Evolutionary conservation across 2,797 vertebrate species (phyloP), one percentile per base, ranked within the genome.

Genomic region (Acridotheres tristis): DNA sequence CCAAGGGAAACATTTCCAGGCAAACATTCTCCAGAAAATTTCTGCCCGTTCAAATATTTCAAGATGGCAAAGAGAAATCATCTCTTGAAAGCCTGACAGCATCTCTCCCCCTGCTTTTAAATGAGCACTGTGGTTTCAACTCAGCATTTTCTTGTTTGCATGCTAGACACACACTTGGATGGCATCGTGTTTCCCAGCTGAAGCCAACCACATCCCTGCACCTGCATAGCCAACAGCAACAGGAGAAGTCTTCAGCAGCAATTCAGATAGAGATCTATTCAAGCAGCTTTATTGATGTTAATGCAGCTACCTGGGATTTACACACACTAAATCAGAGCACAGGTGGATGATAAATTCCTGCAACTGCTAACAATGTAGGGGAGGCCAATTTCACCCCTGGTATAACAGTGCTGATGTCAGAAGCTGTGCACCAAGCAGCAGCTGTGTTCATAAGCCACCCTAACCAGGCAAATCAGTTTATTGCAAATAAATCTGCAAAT

Each of bases 161-260:
- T 96, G 91, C 93, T 90, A 94, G 95, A 96, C 85, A 61, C 92
- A 92, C 91, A 87, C 83, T 94, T 96, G 91, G 80, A 93, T 86
- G 85, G 93, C 95, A 94, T 84, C 67, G 6, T 48, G 61, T 95
- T 96, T 96, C 94, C 96, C 95, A 96, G 91, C 94, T 96, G 94
- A 94, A 94, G 82, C 83, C 93, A 94, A 90, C 93, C 95, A 67
- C 95, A 91, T 93, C 96, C 94, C 93, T 96, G 96, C 96, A 96
- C 95, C 96, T 96, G 95, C 92, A 95, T 95, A 75, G 95, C 94
- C 94, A 93, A 76, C 94, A 97, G 96, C 96, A 96, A 96, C 85
- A 32, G 45, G 45, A 95, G 93, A 82, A 90, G 66, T 6, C 93
- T 75, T 86, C 91, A 72, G 93, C 80, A 91, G 13, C 58, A 75